Conservation (phyloP, 2,113 vertebrate genomes). For the Capreolus pygargus region DNA sequence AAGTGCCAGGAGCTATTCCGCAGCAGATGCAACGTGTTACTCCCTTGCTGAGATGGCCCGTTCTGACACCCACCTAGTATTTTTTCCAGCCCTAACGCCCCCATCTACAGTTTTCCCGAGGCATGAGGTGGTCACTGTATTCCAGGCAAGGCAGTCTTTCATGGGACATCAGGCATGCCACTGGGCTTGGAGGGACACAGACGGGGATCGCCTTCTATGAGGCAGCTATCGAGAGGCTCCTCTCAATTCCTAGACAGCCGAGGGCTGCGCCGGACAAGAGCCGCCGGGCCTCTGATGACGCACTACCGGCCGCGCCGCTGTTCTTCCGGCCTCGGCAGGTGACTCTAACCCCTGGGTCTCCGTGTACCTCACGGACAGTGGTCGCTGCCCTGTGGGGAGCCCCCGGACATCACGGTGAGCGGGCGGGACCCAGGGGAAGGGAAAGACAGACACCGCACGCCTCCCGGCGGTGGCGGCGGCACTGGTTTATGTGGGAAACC, state of each 20-base stretch:
- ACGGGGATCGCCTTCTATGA: fast-evolving
- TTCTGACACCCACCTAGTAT: background rate
- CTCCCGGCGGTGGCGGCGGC: background rate
- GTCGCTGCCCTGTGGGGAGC: background rate
- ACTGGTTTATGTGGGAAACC: fast-evolving
- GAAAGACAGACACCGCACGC: background rate
- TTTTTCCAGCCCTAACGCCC: background rate
- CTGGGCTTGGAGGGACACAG: background rate
- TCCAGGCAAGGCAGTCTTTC: background rate
- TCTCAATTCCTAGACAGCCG: background rate
- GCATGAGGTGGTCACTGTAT: background rate
- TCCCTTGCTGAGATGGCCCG: background rate
- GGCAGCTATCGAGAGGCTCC: fast-evolving
- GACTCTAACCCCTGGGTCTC: fast-evolving
- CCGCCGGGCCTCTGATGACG: background rate
- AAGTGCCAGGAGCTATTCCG: background rate
- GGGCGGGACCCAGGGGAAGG: background rate
- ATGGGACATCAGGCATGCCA: fast-evolving
- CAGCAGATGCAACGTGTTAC: background rate
- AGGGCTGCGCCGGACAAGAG: fast-evolving
- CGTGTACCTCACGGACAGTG: fast-evolving
- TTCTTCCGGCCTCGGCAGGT: background rate
- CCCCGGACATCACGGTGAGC: constrained; percentile 4
- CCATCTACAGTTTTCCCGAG: background rate
- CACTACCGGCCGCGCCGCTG: background rate